These are phyloP conservation scores for Aspidoscelis tigris DNA, from an alignment of 2,113 vertebrate genomes.

Conservation along the genomic window DNA sequence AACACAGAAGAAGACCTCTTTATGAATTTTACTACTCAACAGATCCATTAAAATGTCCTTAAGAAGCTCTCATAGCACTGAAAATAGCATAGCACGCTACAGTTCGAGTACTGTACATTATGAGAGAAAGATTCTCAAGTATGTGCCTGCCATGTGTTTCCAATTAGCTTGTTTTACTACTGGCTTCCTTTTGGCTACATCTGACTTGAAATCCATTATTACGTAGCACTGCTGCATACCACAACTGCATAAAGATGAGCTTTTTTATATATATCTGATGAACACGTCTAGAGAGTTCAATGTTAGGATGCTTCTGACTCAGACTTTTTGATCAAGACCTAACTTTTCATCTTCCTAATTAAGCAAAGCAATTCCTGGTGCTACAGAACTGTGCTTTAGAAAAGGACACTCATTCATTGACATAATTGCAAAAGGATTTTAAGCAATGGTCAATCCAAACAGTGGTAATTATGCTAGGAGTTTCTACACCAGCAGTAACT, in stretches of 20 bases:
- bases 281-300: background rate
- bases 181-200: constrained; percentile 9
- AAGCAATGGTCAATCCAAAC: background rate
- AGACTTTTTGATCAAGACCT: background rate
- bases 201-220: background rate
- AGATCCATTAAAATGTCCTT: background rate
- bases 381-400: background rate
- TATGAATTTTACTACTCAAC: background rate
- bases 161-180: constrained; percentile 23
- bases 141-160: constrained; percentile 11
- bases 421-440: background rate
- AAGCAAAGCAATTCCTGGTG: background rate
- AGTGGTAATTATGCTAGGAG: background rate
- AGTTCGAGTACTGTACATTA: background rate
- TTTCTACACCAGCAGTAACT: too few species aligned
- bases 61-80: background rate
- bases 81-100: background rate
- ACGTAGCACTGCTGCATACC: constrained; percentile 19
- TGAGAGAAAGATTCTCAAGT: background rate
- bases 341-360: background rate
- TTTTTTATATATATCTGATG: background rate
- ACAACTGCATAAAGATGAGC: background rate
- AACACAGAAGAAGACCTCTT: background rate
- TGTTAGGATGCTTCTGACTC: background rate
- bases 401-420: background rate